These are phyloP conservation scores for Tubulanus polymorphus DNA, from an alignment of 2,888 invertebrate genomes.

Conservation along the genomic window DNA sequence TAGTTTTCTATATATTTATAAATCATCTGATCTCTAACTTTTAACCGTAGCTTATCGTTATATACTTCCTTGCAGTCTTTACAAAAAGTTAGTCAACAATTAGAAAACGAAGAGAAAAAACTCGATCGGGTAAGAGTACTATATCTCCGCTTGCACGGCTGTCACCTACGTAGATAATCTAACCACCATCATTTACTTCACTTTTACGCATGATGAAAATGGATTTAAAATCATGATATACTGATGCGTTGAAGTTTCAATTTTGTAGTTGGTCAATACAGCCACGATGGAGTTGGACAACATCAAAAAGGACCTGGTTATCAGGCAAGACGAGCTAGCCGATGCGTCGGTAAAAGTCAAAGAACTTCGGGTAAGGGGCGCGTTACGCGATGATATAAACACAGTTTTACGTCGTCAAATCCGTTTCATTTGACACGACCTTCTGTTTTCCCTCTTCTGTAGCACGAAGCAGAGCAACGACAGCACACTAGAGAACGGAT, in stretches of 20 bases:
- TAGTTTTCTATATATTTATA: too few relatives aligned
- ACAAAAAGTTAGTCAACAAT: constrained; percentile 33
- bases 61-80: constrained; percentile 27
- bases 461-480: background rate
- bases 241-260: too few relatives aligned
- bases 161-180: too few relatives aligned
- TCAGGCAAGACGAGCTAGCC: constrained; percentile 33
- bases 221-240: too few relatives aligned
- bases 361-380: constrained; percentile 32
- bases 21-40: background rate
- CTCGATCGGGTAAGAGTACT: constrained; percentile 33
- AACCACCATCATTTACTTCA: too few relatives aligned
- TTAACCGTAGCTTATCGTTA: background rate
- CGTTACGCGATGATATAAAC: too few relatives aligned
- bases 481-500: constrained; percentile 31
- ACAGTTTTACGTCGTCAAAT: too few relatives aligned
- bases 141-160: too few relatives aligned
- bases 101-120: constrained; percentile 35
- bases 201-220: too few relatives aligned
- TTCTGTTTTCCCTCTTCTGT: too few relatives aligned
- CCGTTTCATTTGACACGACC: too few relatives aligned
- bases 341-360: constrained; percentile 26
- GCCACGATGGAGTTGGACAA: constrained; percentile 35
- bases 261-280: constrained; percentile 36
- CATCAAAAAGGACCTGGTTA: constrained; percentile 30